Conservation (phyloP, 1,140 invertebrate genomes). For the Drosophila takahashii region DNA sequence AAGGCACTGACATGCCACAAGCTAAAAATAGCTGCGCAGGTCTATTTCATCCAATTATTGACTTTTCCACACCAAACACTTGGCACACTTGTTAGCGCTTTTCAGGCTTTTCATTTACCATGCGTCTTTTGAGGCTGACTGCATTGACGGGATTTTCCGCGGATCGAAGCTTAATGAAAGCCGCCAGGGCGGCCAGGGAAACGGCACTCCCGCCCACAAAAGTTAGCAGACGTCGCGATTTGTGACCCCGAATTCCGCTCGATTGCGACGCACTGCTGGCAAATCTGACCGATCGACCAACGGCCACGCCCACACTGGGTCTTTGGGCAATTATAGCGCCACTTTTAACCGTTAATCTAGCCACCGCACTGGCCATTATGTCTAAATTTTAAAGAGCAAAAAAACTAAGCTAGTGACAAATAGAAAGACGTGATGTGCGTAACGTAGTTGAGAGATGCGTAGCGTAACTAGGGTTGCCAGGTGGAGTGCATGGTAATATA, state of each 20-base stretch:
- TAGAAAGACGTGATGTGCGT: slow-evolving; percentile 43
- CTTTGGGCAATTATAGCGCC: slow-evolving; percentile 40
- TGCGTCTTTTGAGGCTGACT: slow-evolving; percentile 56
- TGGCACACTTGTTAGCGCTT: slow-evolving; percentile 13
- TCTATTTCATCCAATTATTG: slow-evolving; percentile 71
- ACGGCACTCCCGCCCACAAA: slow-evolving; percentile 55
- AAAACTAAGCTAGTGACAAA: slow-evolving; percentile 64
- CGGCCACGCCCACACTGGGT: slow-evolving; percentile 15
- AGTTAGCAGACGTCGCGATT: slow-evolving; percentile 27
- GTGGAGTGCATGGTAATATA: neutral
- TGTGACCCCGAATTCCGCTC: slow-evolving; percentile 5
- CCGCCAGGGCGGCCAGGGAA: slow-evolving; percentile 58
- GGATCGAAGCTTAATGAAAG: slow-evolving; percentile 56
- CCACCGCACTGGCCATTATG: slow-evolving; percentile 59
- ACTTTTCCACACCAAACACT: slow-evolving; percentile 57
- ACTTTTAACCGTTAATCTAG: slow-evolving; percentile 57
- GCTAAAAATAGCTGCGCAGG: slow-evolving; percentile 81
- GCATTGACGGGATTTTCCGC: slow-evolving; percentile 54
- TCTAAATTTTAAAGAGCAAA: slow-evolving; percentile 24
- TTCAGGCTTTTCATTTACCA: slow-evolving; percentile 41
- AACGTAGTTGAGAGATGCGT: slow-evolving; percentile 17
- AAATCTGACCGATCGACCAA: slow-evolving; percentile 28
- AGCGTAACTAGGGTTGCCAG: slow-evolving; percentile 16
- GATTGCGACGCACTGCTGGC: slow-evolving; percentile 27
- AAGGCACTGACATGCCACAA: slow-evolving; percentile 59